Conservation (phyloP, 1,140 invertebrate species). For the Drosophila ironensis region DNA sequence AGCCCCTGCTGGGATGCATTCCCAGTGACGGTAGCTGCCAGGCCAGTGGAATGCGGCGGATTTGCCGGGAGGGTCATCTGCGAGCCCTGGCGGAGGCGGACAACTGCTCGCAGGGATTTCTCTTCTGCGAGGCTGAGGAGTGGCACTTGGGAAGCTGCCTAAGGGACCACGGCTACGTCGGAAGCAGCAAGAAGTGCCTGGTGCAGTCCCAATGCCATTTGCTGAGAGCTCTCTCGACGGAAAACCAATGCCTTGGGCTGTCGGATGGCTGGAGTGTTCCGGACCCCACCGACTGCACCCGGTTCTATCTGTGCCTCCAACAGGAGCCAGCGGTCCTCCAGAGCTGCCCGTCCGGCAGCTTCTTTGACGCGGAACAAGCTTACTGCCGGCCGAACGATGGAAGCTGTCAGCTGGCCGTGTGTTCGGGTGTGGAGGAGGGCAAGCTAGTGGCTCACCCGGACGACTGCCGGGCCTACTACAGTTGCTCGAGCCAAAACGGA, state of each 20-base stretch:
- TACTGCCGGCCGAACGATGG: conserved; percentile 75
- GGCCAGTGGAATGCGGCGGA: conserved; percentile 49
- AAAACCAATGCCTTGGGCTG: conserved; percentile 37
- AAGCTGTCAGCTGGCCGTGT: conserved; percentile 41
- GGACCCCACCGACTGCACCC: conserved; percentile 55
- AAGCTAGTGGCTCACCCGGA: conserved; percentile 39
- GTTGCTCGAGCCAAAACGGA: conserved; percentile 47
- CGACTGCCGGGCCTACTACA: conserved; percentile 65
- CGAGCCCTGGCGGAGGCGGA: background rate
- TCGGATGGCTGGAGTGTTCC: conserved; percentile 52
- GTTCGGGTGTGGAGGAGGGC: conserved; percentile 22
- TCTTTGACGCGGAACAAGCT: conserved; percentile 41
- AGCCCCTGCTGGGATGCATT: conserved; percentile 50
- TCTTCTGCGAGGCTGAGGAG: conserved; percentile 54
- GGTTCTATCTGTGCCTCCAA: conserved; percentile 61
- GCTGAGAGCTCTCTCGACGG: background rate
- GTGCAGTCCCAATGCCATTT: conserved; percentile 22
- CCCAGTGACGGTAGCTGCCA: conserved; percentile 57
- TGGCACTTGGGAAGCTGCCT: conserved; percentile 62
- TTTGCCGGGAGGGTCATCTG: conserved; percentile 38
- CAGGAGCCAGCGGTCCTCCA: conserved; percentile 32
- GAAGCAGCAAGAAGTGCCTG: conserved; percentile 20
- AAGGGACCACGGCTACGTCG: conserved; percentile 44
- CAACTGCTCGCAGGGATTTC: conserved; percentile 61
- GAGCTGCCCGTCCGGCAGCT: conserved; percentile 56